These are phyloP conservation scores for Malurus splendens DNA, from an alignment of 2,797 vertebrate species.

Conservation along the genomic window DNA sequence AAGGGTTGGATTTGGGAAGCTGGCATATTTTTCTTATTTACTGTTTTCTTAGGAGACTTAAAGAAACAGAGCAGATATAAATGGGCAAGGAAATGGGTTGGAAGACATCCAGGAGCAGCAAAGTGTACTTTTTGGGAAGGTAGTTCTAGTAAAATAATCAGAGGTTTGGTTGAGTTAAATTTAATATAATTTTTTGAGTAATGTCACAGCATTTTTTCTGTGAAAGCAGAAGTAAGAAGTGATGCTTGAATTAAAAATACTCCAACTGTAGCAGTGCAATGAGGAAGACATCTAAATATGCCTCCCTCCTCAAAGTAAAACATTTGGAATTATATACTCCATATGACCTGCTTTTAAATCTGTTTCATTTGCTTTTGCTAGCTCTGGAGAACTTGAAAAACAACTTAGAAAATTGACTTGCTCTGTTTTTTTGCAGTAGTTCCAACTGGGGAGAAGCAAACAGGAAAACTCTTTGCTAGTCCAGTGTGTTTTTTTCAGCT, in stretches of 20 bases:
- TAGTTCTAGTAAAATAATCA: neutral
- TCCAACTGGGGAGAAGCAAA: neutral
- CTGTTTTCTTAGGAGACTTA: neutral
- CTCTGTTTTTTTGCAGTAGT: neutral
- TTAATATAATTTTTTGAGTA: neutral
- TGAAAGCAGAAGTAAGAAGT: neutral
- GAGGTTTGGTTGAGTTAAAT: neutral
- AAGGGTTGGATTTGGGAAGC: neutral
- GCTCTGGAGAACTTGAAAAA: neutral
- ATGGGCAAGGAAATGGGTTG: neutral
- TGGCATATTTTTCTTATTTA: neutral
- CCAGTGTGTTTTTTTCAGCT: neutral
- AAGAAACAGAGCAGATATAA: neutral
- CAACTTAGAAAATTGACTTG: neutral
- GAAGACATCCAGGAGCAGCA: neutral
- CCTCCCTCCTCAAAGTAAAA: neutral
- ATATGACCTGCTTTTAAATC: neutral
- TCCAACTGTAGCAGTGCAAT: neutral
- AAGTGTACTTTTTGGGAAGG: neutral
- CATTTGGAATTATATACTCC: neutral
- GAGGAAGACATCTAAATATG: neutral
- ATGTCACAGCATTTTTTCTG: neutral
- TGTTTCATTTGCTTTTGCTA: neutral
- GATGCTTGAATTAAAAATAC: neutral
- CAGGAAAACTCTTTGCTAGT: neutral